phyloP scores from a whole-genome alignment of 2,888 invertebrate genomes.

The Nymphalis c-album region DNA sequence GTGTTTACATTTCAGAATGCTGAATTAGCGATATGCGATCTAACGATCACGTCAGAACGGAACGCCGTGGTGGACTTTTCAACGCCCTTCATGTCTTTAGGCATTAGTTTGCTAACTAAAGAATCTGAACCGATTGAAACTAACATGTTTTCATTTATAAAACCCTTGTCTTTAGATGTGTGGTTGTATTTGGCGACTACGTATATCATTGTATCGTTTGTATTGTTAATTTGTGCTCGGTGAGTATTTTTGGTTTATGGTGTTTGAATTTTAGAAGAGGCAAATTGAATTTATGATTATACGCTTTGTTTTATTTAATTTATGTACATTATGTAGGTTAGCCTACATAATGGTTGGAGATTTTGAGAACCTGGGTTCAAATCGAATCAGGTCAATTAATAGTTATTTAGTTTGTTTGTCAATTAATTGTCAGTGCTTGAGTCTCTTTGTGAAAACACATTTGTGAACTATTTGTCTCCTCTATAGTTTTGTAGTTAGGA shows the following conservation, averaged over 20 bases:
- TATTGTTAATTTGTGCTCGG: constrained; percentile 90
- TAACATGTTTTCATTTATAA: constrained; percentile 92
- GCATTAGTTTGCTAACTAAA: constrained; percentile 92
- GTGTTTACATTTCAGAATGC: constrained; percentile 85
- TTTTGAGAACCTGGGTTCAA: too few relatives aligned
- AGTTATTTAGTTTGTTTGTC: not conserved
- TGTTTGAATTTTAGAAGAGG: not conserved
- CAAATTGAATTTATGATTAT: too few relatives aligned
- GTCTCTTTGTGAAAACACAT: too few relatives aligned
- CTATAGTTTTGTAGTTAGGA: too few relatives aligned
- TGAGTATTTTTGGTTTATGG: constrained; percentile 51
- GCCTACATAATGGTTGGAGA: too few relatives aligned
- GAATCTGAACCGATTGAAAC: constrained; percentile 89
- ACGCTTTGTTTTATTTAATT: too few relatives aligned
- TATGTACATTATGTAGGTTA: too few relatives aligned
- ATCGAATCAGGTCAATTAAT: too few relatives aligned
- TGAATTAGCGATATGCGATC: constrained; percentile 94
- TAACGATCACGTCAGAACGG: constrained; percentile 95
- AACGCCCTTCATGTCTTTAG: constrained; percentile 97
- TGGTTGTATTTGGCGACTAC: constrained; percentile 94
- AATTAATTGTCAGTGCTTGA: not conserved
- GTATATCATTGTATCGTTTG: constrained; percentile 90
- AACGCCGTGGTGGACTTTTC: constrained; percentile 94
- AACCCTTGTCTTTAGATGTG: constrained; percentile 90
- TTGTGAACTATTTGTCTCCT: too few relatives aligned